Evolutionary conservation across 2,888 invertebrate genomes (phyloP).

Genomic region (Apodemia zela): DNA sequence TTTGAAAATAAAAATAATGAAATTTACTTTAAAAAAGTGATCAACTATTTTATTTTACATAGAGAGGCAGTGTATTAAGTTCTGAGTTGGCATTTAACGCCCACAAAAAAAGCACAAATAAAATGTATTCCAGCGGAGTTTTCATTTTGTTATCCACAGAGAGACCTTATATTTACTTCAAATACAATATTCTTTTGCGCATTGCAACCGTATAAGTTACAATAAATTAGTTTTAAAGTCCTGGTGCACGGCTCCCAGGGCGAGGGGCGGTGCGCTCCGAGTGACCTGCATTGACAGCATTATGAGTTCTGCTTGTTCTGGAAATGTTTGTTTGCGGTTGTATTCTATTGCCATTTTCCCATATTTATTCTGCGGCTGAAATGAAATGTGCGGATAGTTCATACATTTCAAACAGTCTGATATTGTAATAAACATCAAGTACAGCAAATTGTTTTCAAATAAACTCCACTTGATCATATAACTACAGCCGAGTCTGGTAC

Average conservation of each 20-base stretch:
- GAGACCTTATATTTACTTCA: slow-evolving; percentile 1
- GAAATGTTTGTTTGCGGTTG: slow-evolving; percentile 16
- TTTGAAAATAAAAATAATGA: no score
- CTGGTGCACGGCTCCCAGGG: background rate
- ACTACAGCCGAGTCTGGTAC: no score
- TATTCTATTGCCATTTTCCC: background rate
- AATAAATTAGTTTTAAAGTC: slow-evolving; percentile 11
- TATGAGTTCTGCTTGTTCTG: slow-evolving; percentile 21
- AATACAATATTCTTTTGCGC: background rate
- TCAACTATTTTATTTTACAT: no score
- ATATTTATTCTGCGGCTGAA: slow-evolving; percentile 2
- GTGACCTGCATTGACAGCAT: slow-evolving; percentile 28
- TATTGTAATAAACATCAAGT: no score
- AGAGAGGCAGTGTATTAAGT: no score
- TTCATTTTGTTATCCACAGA: slow-evolving; percentile 2
- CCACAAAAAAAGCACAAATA: background rate
- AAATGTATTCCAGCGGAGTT: background rate
- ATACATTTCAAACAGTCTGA: no score
- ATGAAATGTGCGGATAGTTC: background rate
- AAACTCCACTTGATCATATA: no score
- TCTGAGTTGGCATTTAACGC: no score
- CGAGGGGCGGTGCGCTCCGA: slow-evolving; percentile 19
- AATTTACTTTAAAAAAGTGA: no score
- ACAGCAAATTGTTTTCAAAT: no score
- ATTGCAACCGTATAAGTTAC: slow-evolving; percentile 9